Conservation (phyloP, 2,888 invertebrate genomes). For the Choreutis nemorana region DNA sequence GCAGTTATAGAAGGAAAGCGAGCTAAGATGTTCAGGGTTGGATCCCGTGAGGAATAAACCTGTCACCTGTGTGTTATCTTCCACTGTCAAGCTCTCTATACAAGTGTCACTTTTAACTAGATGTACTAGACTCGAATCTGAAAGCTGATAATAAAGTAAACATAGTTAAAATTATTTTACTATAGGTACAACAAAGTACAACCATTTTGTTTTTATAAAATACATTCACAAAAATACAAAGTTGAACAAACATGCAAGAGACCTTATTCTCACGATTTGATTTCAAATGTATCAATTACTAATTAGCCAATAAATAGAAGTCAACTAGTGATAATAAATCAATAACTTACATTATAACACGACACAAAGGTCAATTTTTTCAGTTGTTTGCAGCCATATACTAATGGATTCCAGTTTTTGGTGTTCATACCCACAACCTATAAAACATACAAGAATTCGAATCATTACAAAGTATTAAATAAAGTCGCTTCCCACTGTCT, state of each 20-base stretch:
- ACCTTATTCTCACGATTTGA: too few relatives aligned
- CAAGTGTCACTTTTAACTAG: conserved; percentile 39
- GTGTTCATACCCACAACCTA: conserved; percentile 55
- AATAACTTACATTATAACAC: conserved; percentile 42
- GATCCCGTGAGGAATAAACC: conserved; percentile 44
- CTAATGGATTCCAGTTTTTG: conserved; percentile 59
- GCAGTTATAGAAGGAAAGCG: conserved; percentile 48
- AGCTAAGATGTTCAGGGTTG: conserved; percentile 26
- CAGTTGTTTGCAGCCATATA: conserved; percentile 55
- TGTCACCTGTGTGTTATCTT: conserved; percentile 48
- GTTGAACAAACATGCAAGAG: too few relatives aligned
- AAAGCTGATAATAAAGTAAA: conserved; percentile 46
- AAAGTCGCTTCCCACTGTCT: too few relatives aligned
- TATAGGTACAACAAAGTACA: too few relatives aligned
- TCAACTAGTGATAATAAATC: not conserved
- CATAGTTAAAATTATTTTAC: too few relatives aligned
- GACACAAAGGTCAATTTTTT: conserved; percentile 51
- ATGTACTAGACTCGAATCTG: conserved; percentile 45
- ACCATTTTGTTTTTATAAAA: conserved; percentile 4
- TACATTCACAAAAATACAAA: conserved; percentile 1
- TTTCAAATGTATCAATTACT: too few relatives aligned
- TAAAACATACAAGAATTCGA: too few relatives aligned
- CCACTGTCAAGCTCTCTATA: conserved; percentile 36
- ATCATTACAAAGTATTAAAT: too few relatives aligned
- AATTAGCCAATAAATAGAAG: too few relatives aligned